Evolutionary conservation across 2,888 invertebrate species (phyloP).

Genomic region (Rhingia rostrata): DNA sequence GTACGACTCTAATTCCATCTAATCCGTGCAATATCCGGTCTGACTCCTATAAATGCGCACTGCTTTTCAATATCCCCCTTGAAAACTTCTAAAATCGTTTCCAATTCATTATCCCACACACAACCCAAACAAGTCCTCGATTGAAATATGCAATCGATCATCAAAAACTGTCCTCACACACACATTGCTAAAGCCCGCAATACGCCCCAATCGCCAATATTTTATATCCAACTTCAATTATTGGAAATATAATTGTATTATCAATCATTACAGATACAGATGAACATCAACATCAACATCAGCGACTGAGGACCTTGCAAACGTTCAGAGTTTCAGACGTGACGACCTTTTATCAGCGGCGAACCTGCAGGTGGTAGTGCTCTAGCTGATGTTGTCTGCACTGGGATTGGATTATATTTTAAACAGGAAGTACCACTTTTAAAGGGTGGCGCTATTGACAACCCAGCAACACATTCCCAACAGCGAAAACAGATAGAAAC

Average conservation of each 20-base stretch:
- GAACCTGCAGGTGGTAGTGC: constrained; percentile 55
- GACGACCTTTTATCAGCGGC: constrained; percentile 13
- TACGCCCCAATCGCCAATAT: constrained; percentile 14
- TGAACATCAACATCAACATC: constrained; percentile 6
- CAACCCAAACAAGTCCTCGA: not conserved
- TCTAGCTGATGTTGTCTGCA: constrained; percentile 19
- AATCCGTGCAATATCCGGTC: not conserved
- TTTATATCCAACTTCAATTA: constrained; percentile 71
- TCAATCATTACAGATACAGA: constrained; percentile 66
- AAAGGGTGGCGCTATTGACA: constrained; percentile 4
- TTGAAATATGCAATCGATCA: constrained; percentile 3
- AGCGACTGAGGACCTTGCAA: constrained; percentile 36
- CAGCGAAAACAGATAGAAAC: constrained; percentile 55
- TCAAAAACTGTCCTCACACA: not conserved
- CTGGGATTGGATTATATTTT: constrained; percentile 58
- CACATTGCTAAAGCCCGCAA: not conserved
- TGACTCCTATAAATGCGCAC: not conserved
- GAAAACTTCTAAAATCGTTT: not conserved
- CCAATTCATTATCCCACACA: not conserved
- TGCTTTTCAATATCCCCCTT: not conserved
- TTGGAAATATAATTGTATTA: constrained; percentile 73
- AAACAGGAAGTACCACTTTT: constrained; percentile 66
- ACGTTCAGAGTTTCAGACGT: constrained; percentile 24
- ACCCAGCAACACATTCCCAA: constrained; percentile 14
- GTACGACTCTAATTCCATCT: too few relatives aligned